Evolutionary conservation across 2,888 invertebrate genomes (phyloP), one percentile per base, ranked within the genome.

Genomic region (Phyllotreta striolata): DNA sequence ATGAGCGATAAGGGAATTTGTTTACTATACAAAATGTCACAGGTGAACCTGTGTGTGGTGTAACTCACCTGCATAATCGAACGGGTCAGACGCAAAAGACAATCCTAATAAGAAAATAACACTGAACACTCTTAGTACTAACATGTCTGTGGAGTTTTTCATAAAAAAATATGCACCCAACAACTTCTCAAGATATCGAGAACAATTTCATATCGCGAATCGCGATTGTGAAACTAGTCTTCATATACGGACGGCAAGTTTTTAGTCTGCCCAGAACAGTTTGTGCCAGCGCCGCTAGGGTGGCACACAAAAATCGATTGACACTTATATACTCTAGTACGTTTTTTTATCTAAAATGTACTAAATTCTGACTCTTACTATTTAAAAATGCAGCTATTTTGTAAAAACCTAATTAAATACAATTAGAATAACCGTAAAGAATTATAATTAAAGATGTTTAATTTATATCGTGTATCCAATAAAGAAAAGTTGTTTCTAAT

Each of bases 31-130:
- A 51, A 57, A 66, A 56, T 64, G 55, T 62, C 62, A 67, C 72
- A 69, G 70, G 70, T 71, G 69, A 70, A 64, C 71, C 49, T 56
- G 39, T 40, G 24, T 4, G 24, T 24, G 4, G 24, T 4, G 57
- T 34, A 49, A 63, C 73, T 71, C 69, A 73, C 73, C 73, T 72
- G 68, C 67, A 64, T 69, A 71, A 66, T 73, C 72, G 66, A 66
- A 68, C 46, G 69, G 62, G 40, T 72, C 68, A 39, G 63, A 64
- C 35, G 70, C 70, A 58, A 63, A 56, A 56, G 65, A 67, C 64
- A 68, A 69, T 72, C 73, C 73, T 52, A 72, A 47, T 59, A 73
- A 65, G 66, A 73, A 62, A 58, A 69, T 60, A 54, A 70, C 62
- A 67, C 72, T 70, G 67, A 70, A 62, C 69, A 72, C 69, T 66